Percentiles rank a stretch among this genome's conserved stretches.
phyloP scores from a whole-genome alignment of 2,888 invertebrate genomes.

The Mellilla xanthometata region DNA sequence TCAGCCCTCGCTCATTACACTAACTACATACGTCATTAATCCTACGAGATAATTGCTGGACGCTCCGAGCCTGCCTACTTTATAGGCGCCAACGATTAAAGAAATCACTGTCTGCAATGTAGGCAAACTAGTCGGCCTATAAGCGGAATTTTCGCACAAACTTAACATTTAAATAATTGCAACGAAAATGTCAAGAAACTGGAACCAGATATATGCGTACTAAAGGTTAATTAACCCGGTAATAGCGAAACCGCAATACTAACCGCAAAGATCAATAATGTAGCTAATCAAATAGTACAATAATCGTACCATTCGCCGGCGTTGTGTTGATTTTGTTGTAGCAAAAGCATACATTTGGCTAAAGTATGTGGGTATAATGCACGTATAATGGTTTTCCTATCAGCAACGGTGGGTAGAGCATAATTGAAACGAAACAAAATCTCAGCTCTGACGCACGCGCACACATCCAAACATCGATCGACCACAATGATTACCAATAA shows the following conservation, averaged over 20 bases:
- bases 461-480: slow-evolving; percentile 44
- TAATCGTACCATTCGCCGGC: neutral
- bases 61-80: slow-evolving; percentile 18
- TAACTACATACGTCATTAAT: slow-evolving; percentile 33
- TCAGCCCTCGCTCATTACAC: slow-evolving; percentile 36
- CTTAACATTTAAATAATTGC: neutral
- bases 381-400: slow-evolving; percentile 35
- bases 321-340: slow-evolving; percentile 4
- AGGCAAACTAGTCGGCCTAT: neutral
- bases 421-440: slow-evolving; percentile 50
- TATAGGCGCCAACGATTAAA: slow-evolving; percentile 24
- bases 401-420: slow-evolving; percentile 32
- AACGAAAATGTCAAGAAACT: slow-evolving; percentile 3
- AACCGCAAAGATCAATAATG: slow-evolving; percentile 11
- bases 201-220: slow-evolving; percentile 1
- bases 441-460: slow-evolving; percentile 58
- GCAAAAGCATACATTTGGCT: slow-evolving; percentile 41
- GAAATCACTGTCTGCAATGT: slow-evolving; percentile 4
- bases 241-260: slow-evolving; percentile 13
- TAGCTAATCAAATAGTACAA: neutral
- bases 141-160: neutral
- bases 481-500: slow-evolving; percentile 16
- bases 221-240: slow-evolving; percentile 13
- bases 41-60: slow-evolving; percentile 26
- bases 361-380: slow-evolving; percentile 50